phyloP scores from a whole-genome alignment of 2,797 vertebrate genomes.

The Thamnophis elegans region DNA sequence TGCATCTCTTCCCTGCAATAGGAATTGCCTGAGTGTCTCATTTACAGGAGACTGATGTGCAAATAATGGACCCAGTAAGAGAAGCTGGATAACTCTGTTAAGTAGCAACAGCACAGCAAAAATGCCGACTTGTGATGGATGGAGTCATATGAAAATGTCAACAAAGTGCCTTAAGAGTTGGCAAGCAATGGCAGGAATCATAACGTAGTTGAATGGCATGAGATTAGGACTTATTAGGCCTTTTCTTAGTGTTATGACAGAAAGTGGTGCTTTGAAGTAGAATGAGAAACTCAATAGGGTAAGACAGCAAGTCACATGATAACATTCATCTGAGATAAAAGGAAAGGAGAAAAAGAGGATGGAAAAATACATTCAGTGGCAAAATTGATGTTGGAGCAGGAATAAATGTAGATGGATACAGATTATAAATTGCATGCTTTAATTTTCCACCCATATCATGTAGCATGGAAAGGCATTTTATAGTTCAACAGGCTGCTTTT shows the following conservation, averaged over 20 bases:
- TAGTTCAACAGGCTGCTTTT: not conserved
- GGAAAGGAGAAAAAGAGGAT: not conserved
- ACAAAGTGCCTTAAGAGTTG: not conserved
- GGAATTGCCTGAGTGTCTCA: not conserved
- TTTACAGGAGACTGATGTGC: not conserved
- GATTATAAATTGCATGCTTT: not conserved
- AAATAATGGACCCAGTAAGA: not conserved
- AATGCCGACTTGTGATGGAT: not conserved
- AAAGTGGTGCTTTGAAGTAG: not conserved
- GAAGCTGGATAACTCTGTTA: not conserved
- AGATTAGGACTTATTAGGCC: conserved; percentile 3
- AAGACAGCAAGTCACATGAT: not conserved
- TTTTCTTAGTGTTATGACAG: not conserved
- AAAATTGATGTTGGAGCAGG: not conserved
- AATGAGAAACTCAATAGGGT: not conserved
- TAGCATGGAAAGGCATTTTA: not conserved
- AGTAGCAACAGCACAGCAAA: not conserved
- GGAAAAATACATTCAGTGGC: not conserved
- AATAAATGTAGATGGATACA: not conserved
- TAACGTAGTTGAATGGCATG: not conserved
- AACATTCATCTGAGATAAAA: not conserved
- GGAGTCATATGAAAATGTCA: conserved; percentile 4
- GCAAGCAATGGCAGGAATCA: not conserved
- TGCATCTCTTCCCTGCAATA: not conserved
- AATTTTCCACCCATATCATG: not conserved